phyloP scores from a whole-genome alignment of 1,140 invertebrate species.

The Trissolcus basalis region DNA sequence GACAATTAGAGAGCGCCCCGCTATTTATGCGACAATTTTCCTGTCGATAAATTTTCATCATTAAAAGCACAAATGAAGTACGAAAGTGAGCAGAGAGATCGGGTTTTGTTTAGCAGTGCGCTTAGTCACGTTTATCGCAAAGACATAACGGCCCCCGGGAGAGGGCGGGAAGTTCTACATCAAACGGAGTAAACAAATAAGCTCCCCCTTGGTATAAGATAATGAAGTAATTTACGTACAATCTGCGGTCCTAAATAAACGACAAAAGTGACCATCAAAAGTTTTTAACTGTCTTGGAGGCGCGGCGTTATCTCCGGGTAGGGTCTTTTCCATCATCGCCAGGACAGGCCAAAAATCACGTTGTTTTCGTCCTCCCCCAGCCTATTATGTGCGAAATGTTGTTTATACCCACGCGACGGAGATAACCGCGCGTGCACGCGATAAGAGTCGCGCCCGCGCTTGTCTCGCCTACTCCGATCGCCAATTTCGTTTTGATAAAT shows the following conservation, averaged over 20 bases:
- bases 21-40: too few relatives aligned
- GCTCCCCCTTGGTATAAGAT: conserved; percentile 6
- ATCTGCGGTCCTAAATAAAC: conserved; percentile 31
- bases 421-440: conserved; percentile 47
- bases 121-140: conserved; percentile 53
- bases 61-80: too few relatives aligned
- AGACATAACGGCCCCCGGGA: conserved; percentile 7
- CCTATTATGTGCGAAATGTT: conserved; percentile 43
- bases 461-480: conserved; percentile 47
- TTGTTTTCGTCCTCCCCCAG: conserved; percentile 35
- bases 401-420: conserved; percentile 44
- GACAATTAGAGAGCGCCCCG: too few relatives aligned
- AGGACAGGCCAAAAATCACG: conserved; percentile 38
- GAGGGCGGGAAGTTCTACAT: conserved; percentile 38
- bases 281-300: conserved; percentile 28
- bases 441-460: conserved; percentile 20
- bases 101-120: neutral
- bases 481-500: conserved; percentile 53
- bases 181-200: conserved; percentile 39
- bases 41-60: too few relatives aligned
- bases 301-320: conserved; percentile 14
- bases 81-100: too few relatives aligned
- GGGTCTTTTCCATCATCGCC: conserved; percentile 35
- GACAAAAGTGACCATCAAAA: conserved; percentile 36
- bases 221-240: conserved; percentile 44